phyloP scores from a whole-genome alignment of 2,888 invertebrate species.

The Hypena proboscidalis region DNA sequence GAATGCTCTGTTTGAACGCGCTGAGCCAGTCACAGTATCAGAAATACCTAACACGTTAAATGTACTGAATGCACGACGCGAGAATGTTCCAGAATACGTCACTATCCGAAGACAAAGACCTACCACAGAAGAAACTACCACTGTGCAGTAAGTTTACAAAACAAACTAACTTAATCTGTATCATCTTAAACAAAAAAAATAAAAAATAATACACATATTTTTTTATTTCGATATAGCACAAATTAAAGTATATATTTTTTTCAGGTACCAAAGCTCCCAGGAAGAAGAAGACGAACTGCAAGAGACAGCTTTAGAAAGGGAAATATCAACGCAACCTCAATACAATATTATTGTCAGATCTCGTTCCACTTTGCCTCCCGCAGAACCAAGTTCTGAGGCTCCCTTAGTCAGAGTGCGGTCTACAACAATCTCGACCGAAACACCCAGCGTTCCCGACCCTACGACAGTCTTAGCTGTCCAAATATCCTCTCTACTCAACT shows the following conservation, averaged over 20 bases:
- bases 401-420: conserved; percentile 61
- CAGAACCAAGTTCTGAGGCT: conserved; percentile 56
- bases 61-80: conserved; percentile 60
- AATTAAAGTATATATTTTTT: conserved; percentile 17
- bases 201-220: too few relatives aligned
- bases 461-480: conserved; percentile 77
- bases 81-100: conserved; percentile 86
- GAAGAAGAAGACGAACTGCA: conserved; percentile 64
- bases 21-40: conserved; percentile 63
- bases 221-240: not conserved
- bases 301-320: conserved; percentile 71
- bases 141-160: conserved; percentile 77
- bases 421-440: conserved; percentile 54
- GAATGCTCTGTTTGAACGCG: conserved; percentile 75
- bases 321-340: conserved; percentile 75
- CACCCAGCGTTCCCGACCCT: conserved; percentile 61
- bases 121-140: conserved; percentile 76
- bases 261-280: conserved; percentile 63
- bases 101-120: conserved; percentile 87
- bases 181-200: too few relatives aligned
- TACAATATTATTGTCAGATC: conserved; percentile 72
- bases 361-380: conserved; percentile 65
- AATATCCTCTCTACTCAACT: conserved; percentile 76
- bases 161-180: too few relatives aligned
- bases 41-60: conserved; percentile 62